Evolutionary conservation across 2,113 vertebrate species (phyloP), one percentile per base, ranked within the genome.

Genomic region (Lasiurus borealis): DNA sequence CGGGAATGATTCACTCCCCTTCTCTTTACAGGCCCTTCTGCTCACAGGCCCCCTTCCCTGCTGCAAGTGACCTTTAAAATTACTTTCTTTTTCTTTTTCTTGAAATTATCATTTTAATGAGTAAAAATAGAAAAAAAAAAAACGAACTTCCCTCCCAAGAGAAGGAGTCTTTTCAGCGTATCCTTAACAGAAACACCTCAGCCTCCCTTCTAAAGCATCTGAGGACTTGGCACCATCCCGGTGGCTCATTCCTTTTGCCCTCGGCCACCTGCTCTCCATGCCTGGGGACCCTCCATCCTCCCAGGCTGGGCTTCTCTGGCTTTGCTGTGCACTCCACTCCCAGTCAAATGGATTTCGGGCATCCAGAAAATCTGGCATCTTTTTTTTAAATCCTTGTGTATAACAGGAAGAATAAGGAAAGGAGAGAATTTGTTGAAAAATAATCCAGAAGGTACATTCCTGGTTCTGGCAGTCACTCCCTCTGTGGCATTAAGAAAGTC

Each of bases 31-130:
- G n/a, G 5, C 64, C 16, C 59, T 29, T 77, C 69, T 46, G 8
- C 52, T 54, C 78, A 36, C 29, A 29, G 19, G 5, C 34, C 18
- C 52, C 71, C 27, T 18, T 25, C 25, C n/a, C 29, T 52, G 13
- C 62, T 66, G 31, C 34, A 77, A 71, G 52, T 9, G 31, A 93
- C 81, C 40, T 64, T 89, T 62, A 25, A 62, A 62, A 62, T 62
- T 12, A 62, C 59, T 62, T 62, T 27, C 25, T 27, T 27, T 23
- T 23, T 59, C 57, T 59, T 59, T 57, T 59, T 59, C 57, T 66
- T 85, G 25, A 66, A 85, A 93, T 81, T 75, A 73, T 25, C 85
- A 83, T 88, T 96, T 85, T 66, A 77, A 93, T 86, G 85, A 10
- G 7, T 78, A 77, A 93, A 96, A 95, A 69, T 59, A 92, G 82